Evolutionary conservation across 2,888 invertebrate species (phyloP).

Genomic region (Nomada ruficornis): DNA sequence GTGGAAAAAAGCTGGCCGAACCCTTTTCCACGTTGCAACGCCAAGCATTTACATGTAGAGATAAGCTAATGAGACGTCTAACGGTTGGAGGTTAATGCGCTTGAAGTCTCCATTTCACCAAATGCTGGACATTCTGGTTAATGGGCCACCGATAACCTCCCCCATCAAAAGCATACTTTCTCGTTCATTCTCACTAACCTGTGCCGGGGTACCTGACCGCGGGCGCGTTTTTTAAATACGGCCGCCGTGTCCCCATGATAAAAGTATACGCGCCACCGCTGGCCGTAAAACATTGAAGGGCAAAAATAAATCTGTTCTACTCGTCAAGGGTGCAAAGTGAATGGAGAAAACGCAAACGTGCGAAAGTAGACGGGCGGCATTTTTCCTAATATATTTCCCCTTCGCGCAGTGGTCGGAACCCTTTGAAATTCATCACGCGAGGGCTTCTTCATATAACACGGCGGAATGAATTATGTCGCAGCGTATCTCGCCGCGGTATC

Average conservation of each 20-base stretch:
- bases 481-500: constrained; percentile 47
- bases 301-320: background rate
- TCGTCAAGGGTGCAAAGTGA: constrained; percentile 3
- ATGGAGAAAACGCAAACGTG: background rate
- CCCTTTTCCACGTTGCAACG: constrained; percentile 46
- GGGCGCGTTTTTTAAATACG: constrained; percentile 8
- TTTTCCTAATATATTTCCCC: constrained; percentile 35
- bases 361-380: constrained; percentile 6
- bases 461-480: constrained; percentile 62
- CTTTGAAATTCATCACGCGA: constrained; percentile 59
- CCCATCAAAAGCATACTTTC: constrained; percentile 34
- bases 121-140: constrained; percentile 12
- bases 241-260: too few relatives aligned
- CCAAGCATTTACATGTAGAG: constrained; percentile 55
- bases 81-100: constrained; percentile 44
- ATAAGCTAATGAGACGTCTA: constrained; percentile 62
- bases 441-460: constrained; percentile 56
- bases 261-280: too few relatives aligned
- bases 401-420: background rate
- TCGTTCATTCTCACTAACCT: constrained; percentile 29
- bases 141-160: constrained; percentile 26
- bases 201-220: background rate
- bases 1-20: background rate
- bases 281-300: background rate
- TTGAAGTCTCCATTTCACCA: constrained; percentile 44